phyloP scores from a whole-genome alignment of 35 echinoderm and acorn worm species.

The Stichopus chloronotus region DNA sequence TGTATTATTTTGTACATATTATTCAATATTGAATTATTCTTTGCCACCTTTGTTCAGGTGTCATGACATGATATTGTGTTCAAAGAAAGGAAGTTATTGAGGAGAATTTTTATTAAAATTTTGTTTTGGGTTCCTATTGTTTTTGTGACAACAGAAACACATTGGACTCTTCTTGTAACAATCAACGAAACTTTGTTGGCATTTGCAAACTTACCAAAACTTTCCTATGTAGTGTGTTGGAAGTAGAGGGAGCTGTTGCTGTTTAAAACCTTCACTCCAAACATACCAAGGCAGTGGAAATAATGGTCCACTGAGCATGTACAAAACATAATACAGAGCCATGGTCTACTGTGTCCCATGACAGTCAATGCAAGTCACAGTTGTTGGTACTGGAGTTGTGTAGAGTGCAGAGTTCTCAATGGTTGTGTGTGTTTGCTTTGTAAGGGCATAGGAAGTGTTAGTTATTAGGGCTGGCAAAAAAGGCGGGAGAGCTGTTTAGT shows the following conservation, averaged over 20 bases:
- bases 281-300: neutral
- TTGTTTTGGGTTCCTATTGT: too few species aligned
- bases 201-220: neutral
- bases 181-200: neutral
- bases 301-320: constrained; percentile 32
- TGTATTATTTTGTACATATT: too few species aligned
- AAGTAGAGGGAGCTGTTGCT: neutral
- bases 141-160: too few species aligned
- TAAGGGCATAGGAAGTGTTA: constrained; percentile 44
- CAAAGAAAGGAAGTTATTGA: too few species aligned
- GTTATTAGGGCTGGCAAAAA: constrained; percentile 17
- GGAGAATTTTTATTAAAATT: too few species aligned
- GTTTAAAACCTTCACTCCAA: neutral
- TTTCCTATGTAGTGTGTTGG: neutral
- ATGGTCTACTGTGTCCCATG: neutral
- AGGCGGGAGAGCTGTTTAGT: constrained; percentile 27
- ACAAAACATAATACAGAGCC: constrained; percentile 21
- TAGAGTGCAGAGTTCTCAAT: constrained; percentile 15
- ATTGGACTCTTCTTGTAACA: neutral
- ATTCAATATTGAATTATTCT: too few species aligned
- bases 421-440: neutral
- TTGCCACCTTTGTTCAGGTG: too few species aligned
- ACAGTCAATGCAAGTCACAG: neutral
- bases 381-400: neutral
- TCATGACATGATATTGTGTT: too few species aligned